Percentiles rank a stretch among this genome's conserved stretches.
Conservation (phyloP, 2,888 invertebrate genomes). For the Colletes collaris region DNA sequence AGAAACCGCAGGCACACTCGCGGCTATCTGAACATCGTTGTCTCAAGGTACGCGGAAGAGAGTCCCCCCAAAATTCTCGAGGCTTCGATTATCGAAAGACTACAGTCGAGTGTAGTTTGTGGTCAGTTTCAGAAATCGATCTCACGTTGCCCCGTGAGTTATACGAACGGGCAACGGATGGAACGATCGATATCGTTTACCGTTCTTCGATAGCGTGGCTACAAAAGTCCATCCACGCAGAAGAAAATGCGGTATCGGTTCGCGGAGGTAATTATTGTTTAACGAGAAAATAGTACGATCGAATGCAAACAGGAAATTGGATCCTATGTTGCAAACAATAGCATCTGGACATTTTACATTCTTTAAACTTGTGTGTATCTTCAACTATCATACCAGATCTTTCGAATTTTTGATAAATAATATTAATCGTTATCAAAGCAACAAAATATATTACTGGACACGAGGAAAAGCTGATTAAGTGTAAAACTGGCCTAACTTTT, state of each 20-base stretch:
- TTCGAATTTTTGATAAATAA: too few relatives aligned
- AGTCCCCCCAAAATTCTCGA: slow-evolving; percentile 69
- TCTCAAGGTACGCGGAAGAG: slow-evolving; percentile 67
- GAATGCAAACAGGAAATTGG: too few relatives aligned
- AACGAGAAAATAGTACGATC: too few relatives aligned
- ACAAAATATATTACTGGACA: too few relatives aligned
- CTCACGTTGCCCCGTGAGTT: slow-evolving; percentile 40
- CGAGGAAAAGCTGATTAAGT: too few relatives aligned
- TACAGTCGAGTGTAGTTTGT: slow-evolving; percentile 74
- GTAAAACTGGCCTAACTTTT: too few relatives aligned
- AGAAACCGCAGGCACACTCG: slow-evolving; percentile 56
- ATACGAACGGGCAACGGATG: slow-evolving; percentile 15
- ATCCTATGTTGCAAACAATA: too few relatives aligned
- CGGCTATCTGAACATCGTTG: slow-evolving; percentile 48
- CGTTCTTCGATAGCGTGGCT: not conserved
- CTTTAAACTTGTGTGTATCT: too few relatives aligned
- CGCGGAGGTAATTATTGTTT: not conserved
- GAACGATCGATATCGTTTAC: slow-evolving; percentile 17
- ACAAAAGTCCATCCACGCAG: too few relatives aligned
- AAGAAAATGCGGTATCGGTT: not conserved
- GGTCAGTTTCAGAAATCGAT: slow-evolving; percentile 72
- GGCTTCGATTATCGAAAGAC: slow-evolving; percentile 70
- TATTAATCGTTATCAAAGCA: too few relatives aligned
- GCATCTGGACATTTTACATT: too few relatives aligned
- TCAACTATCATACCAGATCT: too few relatives aligned